Evolutionary conservation across 2,797 vertebrate genomes (phyloP).

Genomic region (Lycodopsis pacificus): DNA sequence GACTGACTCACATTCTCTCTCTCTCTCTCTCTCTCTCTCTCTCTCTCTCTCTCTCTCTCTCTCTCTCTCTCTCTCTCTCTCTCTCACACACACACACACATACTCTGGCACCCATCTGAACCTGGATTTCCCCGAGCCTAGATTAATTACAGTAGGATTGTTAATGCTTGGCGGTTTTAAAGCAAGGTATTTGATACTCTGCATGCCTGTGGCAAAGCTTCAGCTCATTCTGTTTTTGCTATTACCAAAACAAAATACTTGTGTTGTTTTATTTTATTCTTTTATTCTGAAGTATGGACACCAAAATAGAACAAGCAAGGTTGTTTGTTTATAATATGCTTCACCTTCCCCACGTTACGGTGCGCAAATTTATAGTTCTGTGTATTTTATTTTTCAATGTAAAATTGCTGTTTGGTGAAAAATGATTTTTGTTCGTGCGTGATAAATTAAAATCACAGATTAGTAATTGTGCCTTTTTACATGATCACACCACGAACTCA

Average conservation of each 20-base stretch:
- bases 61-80: constrained; percentile 20
- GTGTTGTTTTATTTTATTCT: neutral
- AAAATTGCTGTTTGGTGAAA: constrained; percentile 12
- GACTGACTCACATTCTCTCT: constrained; percentile 55
- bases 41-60: constrained; percentile 30
- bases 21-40: constrained; percentile 24
- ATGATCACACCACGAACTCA: constrained; percentile 35
- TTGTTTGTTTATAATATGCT: constrained; percentile 5
- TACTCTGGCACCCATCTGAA: constrained; percentile 52
- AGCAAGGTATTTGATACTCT: constrained; percentile 50
- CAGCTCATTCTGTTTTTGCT: constrained; percentile 45
- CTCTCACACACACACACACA: constrained; percentile 14
- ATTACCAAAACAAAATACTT: constrained; percentile 46
- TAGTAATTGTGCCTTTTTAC: neutral
- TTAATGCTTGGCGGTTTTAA: constrained; percentile 63
- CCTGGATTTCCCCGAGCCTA: constrained; percentile 73
- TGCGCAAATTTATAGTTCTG: neutral
- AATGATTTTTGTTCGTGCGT: neutral
- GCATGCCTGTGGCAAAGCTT: constrained; percentile 50
- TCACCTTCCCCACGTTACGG: neutral
- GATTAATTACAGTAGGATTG: constrained; percentile 75
- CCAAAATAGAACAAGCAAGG: neutral
- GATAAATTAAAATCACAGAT: constrained; percentile 2
- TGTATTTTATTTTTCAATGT: neutral
- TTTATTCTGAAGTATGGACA: neutral